Evolutionary conservation across 1,140 invertebrate species (phyloP).

Genomic region (Chymomyza costata): DNA sequence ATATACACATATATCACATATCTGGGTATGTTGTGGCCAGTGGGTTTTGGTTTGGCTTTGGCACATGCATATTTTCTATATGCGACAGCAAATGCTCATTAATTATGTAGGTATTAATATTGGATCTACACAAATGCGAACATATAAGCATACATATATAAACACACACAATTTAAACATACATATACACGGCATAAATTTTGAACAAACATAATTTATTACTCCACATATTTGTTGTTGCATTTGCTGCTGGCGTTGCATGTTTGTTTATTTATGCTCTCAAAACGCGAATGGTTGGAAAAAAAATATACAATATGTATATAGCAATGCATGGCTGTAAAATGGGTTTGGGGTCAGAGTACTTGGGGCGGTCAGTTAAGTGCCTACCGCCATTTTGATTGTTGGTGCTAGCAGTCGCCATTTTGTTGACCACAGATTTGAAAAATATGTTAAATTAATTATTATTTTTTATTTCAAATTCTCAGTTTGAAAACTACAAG

Average conservation of each 20-base stretch:
- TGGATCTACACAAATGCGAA: slow-evolving; percentile 33
- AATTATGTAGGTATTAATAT: slow-evolving; percentile 55
- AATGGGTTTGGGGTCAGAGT: slow-evolving; percentile 61
- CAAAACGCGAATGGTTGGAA: slow-evolving; percentile 38
- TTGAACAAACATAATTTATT: slow-evolving; percentile 67
- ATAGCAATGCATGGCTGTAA: too few relatives aligned
- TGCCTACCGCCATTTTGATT: slow-evolving; percentile 51
- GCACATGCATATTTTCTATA: slow-evolving; percentile 60
- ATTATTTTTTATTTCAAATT: too few relatives aligned
- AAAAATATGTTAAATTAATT: too few relatives aligned
- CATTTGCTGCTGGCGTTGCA: slow-evolving; percentile 35
- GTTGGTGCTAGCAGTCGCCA: slow-evolving; percentile 23
- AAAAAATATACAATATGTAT: slow-evolving; percentile 32
- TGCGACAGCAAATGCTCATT: slow-evolving; percentile 37
- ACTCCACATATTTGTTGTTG: slow-evolving; percentile 61
- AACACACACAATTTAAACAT: background rate
- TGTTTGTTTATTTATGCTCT: slow-evolving; percentile 64
- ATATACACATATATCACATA: too few relatives aligned
- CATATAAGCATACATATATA: slow-evolving; percentile 19
- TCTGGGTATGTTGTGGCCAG: background rate
- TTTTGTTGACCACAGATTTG: slow-evolving; percentile 28
- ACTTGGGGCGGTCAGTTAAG: slow-evolving; percentile 24
- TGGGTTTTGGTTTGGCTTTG: slow-evolving; percentile 18
- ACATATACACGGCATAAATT: slow-evolving; percentile 48
- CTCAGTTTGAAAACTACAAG: too few relatives aligned